Evolutionary conservation across 2,888 invertebrate genomes (phyloP).

Genomic region (Drosophila incognita): DNA sequence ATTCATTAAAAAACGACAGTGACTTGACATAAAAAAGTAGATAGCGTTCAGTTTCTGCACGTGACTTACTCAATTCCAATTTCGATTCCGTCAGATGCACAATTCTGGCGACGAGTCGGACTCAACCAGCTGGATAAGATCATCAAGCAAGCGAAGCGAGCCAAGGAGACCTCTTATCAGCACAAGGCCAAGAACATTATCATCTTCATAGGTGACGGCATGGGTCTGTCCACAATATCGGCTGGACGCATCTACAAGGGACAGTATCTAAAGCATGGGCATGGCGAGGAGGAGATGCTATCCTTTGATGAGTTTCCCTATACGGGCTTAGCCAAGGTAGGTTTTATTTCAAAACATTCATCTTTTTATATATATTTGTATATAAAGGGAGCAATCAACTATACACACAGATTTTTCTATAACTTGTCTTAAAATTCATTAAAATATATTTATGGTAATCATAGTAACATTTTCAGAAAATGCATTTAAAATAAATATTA

Average conservation of each 20-base stretch:
- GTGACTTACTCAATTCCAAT: conserved; percentile 35
- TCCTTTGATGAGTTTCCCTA: conserved; percentile 88
- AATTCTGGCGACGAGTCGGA: conserved; percentile 79
- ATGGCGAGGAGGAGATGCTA: conserved; percentile 87
- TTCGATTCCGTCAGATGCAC: conserved; percentile 73
- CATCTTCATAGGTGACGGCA: conserved; percentile 89
- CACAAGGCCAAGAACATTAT: conserved; percentile 88
- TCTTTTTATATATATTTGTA: neutral
- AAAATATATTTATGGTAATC: neutral
- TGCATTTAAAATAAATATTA: neutral
- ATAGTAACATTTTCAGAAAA: neutral
- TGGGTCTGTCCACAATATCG: conserved; percentile 88
- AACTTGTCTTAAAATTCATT: neutral
- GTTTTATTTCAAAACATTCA: neutral
- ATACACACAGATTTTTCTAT: neutral
- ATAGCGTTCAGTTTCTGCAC: conserved; percentile 1
- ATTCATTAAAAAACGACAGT: conserved; percentile 49
- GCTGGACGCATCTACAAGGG: conserved; percentile 88
- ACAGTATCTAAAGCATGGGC: conserved; percentile 82
- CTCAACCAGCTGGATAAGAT: conserved; percentile 82
- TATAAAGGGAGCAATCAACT: no score
- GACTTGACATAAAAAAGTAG: conserved; percentile 1
- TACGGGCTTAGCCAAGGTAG: conserved; percentile 88
- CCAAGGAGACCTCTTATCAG: conserved; percentile 75
- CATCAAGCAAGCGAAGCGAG: conserved; percentile 84